phyloP scores from a whole-genome alignment of 2,797 vertebrate species.

The Coreius guichenoti region DNA sequence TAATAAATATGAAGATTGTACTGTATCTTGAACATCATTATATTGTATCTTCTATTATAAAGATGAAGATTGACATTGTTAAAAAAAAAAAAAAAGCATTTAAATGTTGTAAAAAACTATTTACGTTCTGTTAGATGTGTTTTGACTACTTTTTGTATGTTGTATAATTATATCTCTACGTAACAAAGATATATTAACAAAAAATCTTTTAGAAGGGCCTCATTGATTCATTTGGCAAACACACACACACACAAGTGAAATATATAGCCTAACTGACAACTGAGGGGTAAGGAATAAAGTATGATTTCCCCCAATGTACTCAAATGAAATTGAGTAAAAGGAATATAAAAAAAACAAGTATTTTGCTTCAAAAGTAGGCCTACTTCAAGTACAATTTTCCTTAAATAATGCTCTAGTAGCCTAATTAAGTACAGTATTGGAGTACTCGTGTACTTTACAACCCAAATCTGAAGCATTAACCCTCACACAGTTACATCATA shows the following conservation, averaged over 20 bases:
- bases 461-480: neutral
- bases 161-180: too few relatives aligned
- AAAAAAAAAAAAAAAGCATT: too few relatives aligned
- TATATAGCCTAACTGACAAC: neutral
- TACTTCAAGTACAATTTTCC: neutral
- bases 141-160: too few relatives aligned
- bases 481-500: neutral
- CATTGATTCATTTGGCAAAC: too few relatives aligned
- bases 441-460: neutral
- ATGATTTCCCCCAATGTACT: neutral
- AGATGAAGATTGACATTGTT: too few relatives aligned
- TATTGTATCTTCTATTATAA: too few relatives aligned
- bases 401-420: neutral
- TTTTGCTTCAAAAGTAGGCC: neutral
- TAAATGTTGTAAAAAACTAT: too few relatives aligned
- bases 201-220: too few relatives aligned
- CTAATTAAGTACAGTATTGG: neutral
- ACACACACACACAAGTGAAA: neutral
- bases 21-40: too few relatives aligned
- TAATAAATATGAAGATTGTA: too few relatives aligned
- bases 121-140: too few relatives aligned
- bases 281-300: neutral
- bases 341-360: neutral
- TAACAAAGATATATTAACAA: too few relatives aligned
- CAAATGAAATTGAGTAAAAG: neutral